phyloP scores from a whole-genome alignment of 2,888 invertebrate genomes.

The Tromatobia lineatoria region DNA sequence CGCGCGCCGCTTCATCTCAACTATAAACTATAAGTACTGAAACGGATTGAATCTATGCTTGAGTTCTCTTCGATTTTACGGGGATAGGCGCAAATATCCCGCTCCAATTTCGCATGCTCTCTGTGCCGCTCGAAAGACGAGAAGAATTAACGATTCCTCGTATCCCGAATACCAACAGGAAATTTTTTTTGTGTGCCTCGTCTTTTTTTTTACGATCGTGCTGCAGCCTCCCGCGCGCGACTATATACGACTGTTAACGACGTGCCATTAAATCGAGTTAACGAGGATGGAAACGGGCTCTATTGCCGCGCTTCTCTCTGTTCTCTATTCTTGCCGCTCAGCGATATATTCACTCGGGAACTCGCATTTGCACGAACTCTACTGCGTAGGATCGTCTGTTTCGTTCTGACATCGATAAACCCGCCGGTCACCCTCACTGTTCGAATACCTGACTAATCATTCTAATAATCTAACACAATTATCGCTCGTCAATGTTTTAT shows the following conservation, averaged over 20 bases:
- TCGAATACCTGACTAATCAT: constrained; percentile 50
- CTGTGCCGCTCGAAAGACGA: constrained; percentile 58
- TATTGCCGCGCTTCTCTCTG: constrained; percentile 67
- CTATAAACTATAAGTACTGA: neutral
- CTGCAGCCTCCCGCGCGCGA: constrained; percentile 64
- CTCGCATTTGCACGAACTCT: constrained; percentile 34
- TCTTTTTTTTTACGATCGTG: constrained; percentile 66
- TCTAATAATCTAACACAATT: constrained; percentile 52
- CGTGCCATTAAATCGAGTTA: constrained; percentile 82
- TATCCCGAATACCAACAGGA: constrained; percentile 69
- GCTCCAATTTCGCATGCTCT: constrained; percentile 31
- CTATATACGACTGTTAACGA: constrained; percentile 81
- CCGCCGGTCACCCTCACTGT: constrained; percentile 24
- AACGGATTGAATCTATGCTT: constrained; percentile 15
- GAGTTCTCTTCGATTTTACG: neutral
- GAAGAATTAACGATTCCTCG: constrained; percentile 73
- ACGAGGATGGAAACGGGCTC: constrained; percentile 78
- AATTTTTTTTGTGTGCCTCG: constrained; percentile 52
- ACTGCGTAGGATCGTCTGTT: constrained; percentile 17
- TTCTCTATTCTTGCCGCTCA: constrained; percentile 51
- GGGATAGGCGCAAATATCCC: neutral
- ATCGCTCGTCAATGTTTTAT: neutral
- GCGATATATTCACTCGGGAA: constrained; percentile 50
- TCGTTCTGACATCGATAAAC: constrained; percentile 50
- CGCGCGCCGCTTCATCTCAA: neutral